Conservation (phyloP, 2,888 invertebrate genomes). For the Pachydiplax longipennis region DNA sequence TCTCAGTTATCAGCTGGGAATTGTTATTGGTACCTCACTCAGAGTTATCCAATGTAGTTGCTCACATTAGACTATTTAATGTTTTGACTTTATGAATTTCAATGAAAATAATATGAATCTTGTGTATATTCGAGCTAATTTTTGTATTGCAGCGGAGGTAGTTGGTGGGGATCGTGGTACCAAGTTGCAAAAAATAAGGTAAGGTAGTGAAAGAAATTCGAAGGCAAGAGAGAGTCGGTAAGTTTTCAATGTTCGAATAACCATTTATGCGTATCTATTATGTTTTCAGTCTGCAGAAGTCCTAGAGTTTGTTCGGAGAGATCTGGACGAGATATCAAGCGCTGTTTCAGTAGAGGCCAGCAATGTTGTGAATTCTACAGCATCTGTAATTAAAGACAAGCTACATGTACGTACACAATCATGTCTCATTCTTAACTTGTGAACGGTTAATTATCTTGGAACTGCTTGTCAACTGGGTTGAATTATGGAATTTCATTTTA, state of each 20-base stretch:
- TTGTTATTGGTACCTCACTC: background rate
- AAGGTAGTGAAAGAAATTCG: conserved; percentile 33
- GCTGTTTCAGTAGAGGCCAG: conserved; percentile 76
- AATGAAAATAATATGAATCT: background rate
- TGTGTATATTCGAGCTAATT: background rate
- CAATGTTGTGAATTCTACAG: conserved; percentile 71
- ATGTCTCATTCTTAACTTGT: no score
- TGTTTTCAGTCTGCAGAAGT: conserved; percentile 73
- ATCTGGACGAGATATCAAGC: conserved; percentile 76
- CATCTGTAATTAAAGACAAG: conserved; percentile 73
- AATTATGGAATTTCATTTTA: no score
- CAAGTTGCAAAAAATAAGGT: conserved; percentile 68
- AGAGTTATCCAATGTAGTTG: background rate
- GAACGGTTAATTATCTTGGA: no score
- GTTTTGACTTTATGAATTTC: background rate
- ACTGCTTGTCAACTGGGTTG: no score
- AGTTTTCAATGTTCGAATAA: no score
- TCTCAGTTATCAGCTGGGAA: no score
- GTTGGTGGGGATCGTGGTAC: conserved; percentile 70
- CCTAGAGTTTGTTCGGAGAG: conserved; percentile 78
- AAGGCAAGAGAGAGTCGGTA: background rate
- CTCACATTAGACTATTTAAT: background rate
- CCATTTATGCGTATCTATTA: background rate
- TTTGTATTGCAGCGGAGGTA: conserved; percentile 53
- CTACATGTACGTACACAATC: conserved; percentile 64